These are phyloP conservation scores for Idaea biselata DNA, from an alignment of 2,888 invertebrate genomes.

Conservation along the genomic window DNA sequence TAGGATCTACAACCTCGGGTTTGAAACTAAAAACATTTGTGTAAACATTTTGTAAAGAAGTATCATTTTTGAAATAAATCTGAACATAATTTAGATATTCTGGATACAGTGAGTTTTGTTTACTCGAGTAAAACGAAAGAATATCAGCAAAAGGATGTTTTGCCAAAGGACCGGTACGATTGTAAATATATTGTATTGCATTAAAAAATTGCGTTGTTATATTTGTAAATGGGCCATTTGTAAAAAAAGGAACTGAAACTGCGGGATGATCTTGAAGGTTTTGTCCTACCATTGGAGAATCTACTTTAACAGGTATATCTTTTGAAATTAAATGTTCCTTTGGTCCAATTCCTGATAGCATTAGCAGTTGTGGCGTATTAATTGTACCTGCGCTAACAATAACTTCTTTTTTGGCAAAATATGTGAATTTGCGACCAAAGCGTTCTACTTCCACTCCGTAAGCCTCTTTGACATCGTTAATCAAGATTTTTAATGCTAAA, in stretches of 20 bases:
- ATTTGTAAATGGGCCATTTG: constrained; percentile 41
- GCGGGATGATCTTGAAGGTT: constrained; percentile 78
- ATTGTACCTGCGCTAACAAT: constrained; percentile 60
- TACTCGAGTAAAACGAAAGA: constrained; percentile 41
- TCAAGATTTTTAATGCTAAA: constrained; percentile 23
- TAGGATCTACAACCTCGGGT: constrained; percentile 31
- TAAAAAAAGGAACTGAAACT: constrained; percentile 56
- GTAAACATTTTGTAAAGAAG: constrained; percentile 17
- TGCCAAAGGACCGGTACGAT: constrained; percentile 50
- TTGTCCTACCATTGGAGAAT: constrained; percentile 71
- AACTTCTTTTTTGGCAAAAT: constrained; percentile 40
- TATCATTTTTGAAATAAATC: constrained; percentile 47
- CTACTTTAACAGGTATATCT: constrained; percentile 52
- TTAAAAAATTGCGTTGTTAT: constrained; percentile 45
- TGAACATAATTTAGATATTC: constrained; percentile 41
- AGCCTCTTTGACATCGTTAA: constrained; percentile 14
- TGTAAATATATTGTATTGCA: constrained; percentile 68
- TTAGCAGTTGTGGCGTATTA: constrained; percentile 57
- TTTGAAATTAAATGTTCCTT: constrained; percentile 51
- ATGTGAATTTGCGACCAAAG: constrained; percentile 5
- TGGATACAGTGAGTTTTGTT: constrained; percentile 46
- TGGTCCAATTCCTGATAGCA: constrained; percentile 34
- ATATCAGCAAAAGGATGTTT: constrained; percentile 79
- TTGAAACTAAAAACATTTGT: not conserved
- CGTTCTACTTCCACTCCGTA: constrained; percentile 26